Conservation (phyloP, 2,797 vertebrate species). For the Falco berigora region DNA sequence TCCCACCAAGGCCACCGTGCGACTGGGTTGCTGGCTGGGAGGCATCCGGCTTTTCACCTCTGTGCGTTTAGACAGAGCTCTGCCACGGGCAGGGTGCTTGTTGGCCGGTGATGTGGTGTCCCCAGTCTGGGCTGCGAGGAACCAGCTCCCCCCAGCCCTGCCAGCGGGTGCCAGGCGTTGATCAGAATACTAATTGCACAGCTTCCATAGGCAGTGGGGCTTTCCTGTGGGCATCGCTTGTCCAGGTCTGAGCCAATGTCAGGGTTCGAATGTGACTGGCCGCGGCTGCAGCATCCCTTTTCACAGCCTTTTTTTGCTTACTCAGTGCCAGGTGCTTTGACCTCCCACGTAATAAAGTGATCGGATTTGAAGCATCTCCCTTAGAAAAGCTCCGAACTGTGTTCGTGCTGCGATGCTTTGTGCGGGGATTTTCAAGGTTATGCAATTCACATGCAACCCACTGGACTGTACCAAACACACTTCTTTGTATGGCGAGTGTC, state of each 20-base stretch:
- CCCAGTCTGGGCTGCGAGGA: neutral
- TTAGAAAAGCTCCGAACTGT: neutral
- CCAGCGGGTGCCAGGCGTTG: neutral
- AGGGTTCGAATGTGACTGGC: rapidly evolving
- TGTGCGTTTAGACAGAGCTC: neutral
- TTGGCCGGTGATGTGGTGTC: rapidly evolving
- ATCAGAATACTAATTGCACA: neutral
- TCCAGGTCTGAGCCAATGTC: neutral
- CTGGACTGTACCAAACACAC: slow-evolving; percentile 23
- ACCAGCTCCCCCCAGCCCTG: neutral
- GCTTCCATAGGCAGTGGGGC: neutral
- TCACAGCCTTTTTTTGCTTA: neutral
- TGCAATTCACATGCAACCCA: slow-evolving; percentile 23
- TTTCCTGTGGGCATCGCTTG: neutral
- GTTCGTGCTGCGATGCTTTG: slow-evolving; percentile 9
- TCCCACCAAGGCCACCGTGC: neutral
- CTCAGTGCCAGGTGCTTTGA: neutral
- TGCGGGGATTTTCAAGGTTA: slow-evolving; percentile 40
- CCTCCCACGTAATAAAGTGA: neutral
- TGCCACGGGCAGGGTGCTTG: neutral
- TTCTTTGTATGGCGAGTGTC: slow-evolving; percentile 5
- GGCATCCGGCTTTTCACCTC: neutral
- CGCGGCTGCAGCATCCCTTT: neutral
- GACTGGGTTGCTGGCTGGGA: neutral
- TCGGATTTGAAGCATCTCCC: neutral